Evolutionary conservation across 2,113 vertebrate genomes (phyloP).

Genomic region (Tricholaema leucomelas): DNA sequence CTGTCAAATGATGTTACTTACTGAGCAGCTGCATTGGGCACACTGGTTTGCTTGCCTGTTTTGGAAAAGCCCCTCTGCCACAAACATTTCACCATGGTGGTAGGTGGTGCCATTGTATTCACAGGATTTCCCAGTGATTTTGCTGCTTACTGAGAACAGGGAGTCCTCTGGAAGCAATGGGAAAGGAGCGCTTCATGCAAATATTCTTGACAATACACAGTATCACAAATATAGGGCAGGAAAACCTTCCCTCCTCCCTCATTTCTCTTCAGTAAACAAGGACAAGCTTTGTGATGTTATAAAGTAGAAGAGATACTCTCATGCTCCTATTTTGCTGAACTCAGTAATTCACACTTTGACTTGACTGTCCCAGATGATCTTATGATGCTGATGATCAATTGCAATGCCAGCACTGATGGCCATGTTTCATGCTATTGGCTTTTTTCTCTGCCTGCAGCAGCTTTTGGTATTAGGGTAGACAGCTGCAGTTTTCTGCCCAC

Average conservation of each 20-base stretch:
- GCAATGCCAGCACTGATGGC: background rate
- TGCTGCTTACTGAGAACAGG: constrained; percentile 67
- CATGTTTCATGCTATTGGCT: background rate
- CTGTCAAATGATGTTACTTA: constrained; percentile 62
- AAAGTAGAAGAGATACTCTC: background rate
- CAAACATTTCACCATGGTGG: constrained; percentile 79
- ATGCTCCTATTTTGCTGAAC: background rate
- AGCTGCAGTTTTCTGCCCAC: background rate
- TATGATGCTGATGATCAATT: background rate
- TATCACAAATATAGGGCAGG: background rate
- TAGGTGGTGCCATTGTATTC: constrained; percentile 81
- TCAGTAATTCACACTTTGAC: background rate
- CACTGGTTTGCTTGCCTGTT: constrained; percentile 82
- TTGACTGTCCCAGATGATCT: background rate
- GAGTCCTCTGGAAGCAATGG: constrained; percentile 74
- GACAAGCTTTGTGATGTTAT: background rate
- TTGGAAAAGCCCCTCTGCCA: constrained; percentile 81
- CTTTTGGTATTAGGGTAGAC: background rate
- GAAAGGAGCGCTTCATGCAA: background rate
- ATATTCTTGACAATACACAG: background rate
- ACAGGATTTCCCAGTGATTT: constrained; percentile 77
- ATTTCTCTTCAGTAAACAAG: background rate
- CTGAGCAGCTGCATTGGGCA: constrained; percentile 83
- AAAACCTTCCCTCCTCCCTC: background rate
- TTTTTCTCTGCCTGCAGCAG: background rate